Percentiles rank a stretch among this genome's conserved stretches.
These are phyloP conservation scores for Melanophora roralis DNA, from an alignment of 2,888 invertebrate genomes.

Conservation along the genomic window DNA sequence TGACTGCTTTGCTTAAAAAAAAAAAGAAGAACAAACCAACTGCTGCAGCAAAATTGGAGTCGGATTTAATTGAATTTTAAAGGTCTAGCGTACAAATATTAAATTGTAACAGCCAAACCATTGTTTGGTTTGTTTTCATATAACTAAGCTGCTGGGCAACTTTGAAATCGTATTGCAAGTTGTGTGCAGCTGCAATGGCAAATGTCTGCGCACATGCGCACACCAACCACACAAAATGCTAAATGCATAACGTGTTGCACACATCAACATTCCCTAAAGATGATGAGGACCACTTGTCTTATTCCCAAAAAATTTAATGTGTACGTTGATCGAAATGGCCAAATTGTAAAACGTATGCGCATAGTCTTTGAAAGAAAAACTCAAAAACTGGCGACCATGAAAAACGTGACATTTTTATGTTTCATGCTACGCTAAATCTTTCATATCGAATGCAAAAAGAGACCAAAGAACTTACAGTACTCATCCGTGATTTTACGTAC, in stretches of 20 bases:
- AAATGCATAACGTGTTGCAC: constrained; percentile 48
- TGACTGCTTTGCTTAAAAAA: constrained; percentile 9
- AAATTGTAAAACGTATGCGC: constrained; percentile 18
- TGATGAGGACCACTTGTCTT: constrained; percentile 55
- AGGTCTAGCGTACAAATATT: constrained; percentile 28
- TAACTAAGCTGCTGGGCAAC: constrained; percentile 38
- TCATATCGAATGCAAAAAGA: constrained; percentile 70
- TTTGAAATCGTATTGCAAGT: constrained; percentile 29
- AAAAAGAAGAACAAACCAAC: constrained; percentile 21
- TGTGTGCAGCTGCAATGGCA: constrained; percentile 40
- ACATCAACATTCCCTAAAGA: constrained; percentile 57
- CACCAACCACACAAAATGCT: constrained; percentile 23
- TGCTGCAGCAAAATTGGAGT: constrained; percentile 18
- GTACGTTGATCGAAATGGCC: background rate
- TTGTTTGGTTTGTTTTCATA: constrained; percentile 34
- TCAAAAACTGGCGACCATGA: constrained; percentile 74
- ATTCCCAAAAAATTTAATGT: constrained; percentile 34
- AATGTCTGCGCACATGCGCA: constrained; percentile 68
- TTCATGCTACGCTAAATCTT: constrained; percentile 75
- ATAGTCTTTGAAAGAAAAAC: constrained; percentile 10
- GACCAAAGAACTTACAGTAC: constrained; percentile 6
- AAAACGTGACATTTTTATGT: constrained; percentile 77
- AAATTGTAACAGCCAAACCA: constrained; percentile 57
- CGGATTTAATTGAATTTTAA: constrained; percentile 1
- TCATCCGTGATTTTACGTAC: constrained; percentile 16